Base-by-base conservation (phyloP, 2,113 vertebrate genomes). In the Lutjanus erythropterus region DNA sequence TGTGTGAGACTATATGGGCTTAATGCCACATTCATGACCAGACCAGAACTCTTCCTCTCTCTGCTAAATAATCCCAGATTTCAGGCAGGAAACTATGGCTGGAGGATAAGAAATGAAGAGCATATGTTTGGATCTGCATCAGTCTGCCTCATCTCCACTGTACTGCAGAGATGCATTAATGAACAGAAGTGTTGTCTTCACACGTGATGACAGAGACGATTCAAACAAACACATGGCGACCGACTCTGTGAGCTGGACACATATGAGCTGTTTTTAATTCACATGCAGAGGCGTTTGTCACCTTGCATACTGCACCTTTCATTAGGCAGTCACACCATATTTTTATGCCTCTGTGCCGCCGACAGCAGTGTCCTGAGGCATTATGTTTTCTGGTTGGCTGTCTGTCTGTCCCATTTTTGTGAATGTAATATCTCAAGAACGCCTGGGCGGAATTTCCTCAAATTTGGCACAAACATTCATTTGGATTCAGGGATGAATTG, bases 81-180 rank as follows among this genome's bases (percentile, higher is more conserved):
- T 71, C 23, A 46, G 52, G 80, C 60, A 78, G 87, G 73, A 85
- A 79, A 67, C 81, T 73, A 58, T 27, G 68, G 76, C 80, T 74
- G 42, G 31, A 39, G 53, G 58, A 86, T 75, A 72, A 78, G 68
- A 82, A 83, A 84, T 66, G 25, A 87, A 56, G 29, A 71, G 55
- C 90, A 88, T 78, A 81, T 86, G 85, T 81, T 80, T 80, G 74
- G 79, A 80, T n/a, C 75, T 58, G 74, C 50, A 31, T 84, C 65
- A 82, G 71, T 81, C 71, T 80, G 59, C 50, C 67, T 85, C 80
- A 62, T 75, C 68, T 75, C 52, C 16, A 29, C 66, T 25, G 11
- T 31, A 15, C 41, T 71, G 69, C 41, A 71, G 75, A 67, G 49
- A 65, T 50, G 56, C 59, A 71, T 67, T 55, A 42, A 82, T 78